Conservation (phyloP, 2,797 vertebrate genomes). For the Semotilus atromaculatus region DNA sequence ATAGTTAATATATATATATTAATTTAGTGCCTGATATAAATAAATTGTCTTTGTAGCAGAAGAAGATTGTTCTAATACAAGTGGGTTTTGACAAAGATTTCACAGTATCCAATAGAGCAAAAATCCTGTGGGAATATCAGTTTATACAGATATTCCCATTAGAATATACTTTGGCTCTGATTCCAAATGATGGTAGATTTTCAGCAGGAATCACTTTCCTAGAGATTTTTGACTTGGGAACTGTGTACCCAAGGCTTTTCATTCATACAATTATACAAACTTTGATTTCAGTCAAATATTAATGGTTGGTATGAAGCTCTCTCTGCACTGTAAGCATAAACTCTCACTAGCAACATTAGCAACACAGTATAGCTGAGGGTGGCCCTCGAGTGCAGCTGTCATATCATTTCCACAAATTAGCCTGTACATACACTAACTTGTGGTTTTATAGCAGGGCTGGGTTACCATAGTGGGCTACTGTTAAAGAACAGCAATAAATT, state of each 20-base stretch:
- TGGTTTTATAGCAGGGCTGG: slow-evolving; percentile 14
- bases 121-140: background rate
- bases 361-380: slow-evolving; percentile 1
- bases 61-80: background rate
- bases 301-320: slow-evolving; percentile 11
- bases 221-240: background rate
- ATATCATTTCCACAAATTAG: slow-evolving; percentile 32
- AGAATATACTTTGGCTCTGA: background rate
- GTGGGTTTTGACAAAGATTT: background rate
- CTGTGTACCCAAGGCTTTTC: background rate
- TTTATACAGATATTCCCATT: background rate
- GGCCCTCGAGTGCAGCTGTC: slow-evolving; percentile 22
- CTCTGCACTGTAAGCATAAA: slow-evolving; percentile 13
- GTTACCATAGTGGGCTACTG: slow-evolving; percentile 13
- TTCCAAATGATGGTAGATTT: background rate
- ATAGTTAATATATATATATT: background rate
- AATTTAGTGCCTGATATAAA: background rate
- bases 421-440: slow-evolving; percentile 18
- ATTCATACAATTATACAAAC: background rate
- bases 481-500: slow-evolving; percentile 69
- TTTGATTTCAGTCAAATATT: slow-evolving; percentile 12
- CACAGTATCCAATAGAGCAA: background rate
- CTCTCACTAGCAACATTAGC: slow-evolving; percentile 9
- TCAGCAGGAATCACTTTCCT: background rate
- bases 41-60: background rate